Conservation (phyloP, 2,113 vertebrate genomes). For the Solenodon paradoxus region DNA sequence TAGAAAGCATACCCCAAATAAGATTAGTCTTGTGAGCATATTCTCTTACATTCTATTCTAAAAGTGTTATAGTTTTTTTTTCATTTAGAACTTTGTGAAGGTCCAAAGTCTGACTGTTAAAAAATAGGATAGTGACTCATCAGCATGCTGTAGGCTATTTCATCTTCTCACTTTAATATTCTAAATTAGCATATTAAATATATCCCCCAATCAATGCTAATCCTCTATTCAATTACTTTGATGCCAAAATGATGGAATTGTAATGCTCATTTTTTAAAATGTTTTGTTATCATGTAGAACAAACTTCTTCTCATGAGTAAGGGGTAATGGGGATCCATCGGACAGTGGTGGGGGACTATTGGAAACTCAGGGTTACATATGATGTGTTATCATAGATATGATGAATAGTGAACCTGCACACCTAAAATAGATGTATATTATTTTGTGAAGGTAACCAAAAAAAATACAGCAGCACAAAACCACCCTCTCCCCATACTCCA, state of each 20-base stretch:
- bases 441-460: too few relatives aligned
- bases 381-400: too few relatives aligned
- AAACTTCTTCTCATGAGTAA: neutral
- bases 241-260: neutral
- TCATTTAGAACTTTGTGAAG: neutral
- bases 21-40: neutral
- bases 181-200: neutral
- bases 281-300: neutral
- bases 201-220: neutral
- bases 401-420: too few relatives aligned
- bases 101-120: neutral
- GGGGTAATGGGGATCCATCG: too few relatives aligned
- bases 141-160: neutral
- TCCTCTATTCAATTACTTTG: neutral
- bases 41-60: neutral
- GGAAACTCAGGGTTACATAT: too few relatives aligned
- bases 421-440: too few relatives aligned
- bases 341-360: too few relatives aligned
- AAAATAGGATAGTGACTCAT: neutral
- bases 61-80: neutral
- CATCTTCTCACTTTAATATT: neutral
- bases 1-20: neutral
- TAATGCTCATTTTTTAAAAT: neutral
- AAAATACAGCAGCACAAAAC: too few relatives aligned
- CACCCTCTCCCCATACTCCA: neutral